phyloP scores from a whole-genome alignment of 2,888 invertebrate species.

The Ethmia dodecea region DNA sequence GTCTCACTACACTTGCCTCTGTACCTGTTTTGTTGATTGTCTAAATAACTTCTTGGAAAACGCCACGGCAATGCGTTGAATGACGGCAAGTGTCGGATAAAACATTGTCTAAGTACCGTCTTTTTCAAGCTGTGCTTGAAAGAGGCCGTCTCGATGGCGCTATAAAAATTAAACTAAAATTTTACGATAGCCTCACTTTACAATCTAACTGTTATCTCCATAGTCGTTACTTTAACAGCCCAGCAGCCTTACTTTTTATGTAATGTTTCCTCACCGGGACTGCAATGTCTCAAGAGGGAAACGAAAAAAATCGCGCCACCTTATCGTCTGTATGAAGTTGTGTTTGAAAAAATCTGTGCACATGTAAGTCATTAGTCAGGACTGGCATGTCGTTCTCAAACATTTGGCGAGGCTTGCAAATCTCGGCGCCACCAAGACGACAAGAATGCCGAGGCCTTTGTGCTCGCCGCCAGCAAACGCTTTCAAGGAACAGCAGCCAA shows the following conservation, averaged over 20 bases:
- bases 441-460: slow-evolving; percentile 42
- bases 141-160: slow-evolving; percentile 22
- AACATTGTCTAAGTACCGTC: slow-evolving; percentile 41
- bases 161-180: slow-evolving; percentile 1
- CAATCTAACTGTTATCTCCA: slow-evolving; percentile 11
- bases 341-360: slow-evolving; percentile 39
- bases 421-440: slow-evolving; percentile 54
- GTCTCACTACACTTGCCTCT: slow-evolving; percentile 44
- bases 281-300: slow-evolving; percentile 21
- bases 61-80: slow-evolving; percentile 46
- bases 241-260: neutral
- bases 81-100: slow-evolving; percentile 19
- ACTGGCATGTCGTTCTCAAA: slow-evolving; percentile 49
- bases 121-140: slow-evolving; percentile 29
- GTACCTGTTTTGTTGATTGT: slow-evolving; percentile 50
- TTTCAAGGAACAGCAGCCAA: slow-evolving; percentile 55
- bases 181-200: slow-evolving; percentile 18
- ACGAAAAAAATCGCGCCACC: slow-evolving; percentile 23
- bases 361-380: slow-evolving; percentile 70
- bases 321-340: slow-evolving; percentile 31
- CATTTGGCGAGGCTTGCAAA: slow-evolving; percentile 68
- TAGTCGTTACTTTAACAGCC: slow-evolving; percentile 1
- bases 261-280: neutral
- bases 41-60: slow-evolving; percentile 42
- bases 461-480: slow-evolving; percentile 35